Conservation (phyloP, 2,113 vertebrate genomes). For the Dermatemys mawii region DNA sequence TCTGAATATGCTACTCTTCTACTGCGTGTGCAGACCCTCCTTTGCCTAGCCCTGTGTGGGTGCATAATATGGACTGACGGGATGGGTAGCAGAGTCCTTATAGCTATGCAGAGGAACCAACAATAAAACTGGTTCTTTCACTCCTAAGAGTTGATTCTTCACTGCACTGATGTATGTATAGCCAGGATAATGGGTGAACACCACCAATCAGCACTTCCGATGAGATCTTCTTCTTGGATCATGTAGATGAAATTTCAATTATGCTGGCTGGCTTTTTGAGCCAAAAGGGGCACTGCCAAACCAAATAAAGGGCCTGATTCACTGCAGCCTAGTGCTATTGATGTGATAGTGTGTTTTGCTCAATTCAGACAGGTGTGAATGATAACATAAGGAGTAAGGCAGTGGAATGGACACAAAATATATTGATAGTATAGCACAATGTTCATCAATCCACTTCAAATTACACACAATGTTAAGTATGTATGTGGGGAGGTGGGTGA, state of each 20-base stretch:
- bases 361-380: neutral
- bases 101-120: neutral
- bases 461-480: neutral
- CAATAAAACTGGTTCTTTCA: neutral
- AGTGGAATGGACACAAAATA: neutral
- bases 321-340: neutral
- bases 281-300: fast-evolving
- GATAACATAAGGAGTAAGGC: neutral
- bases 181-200: neutral
- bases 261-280: neutral
- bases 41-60: neutral
- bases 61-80: neutral
- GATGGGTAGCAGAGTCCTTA: neutral
- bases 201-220: neutral
- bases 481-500: too few relatives aligned
- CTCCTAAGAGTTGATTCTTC: neutral
- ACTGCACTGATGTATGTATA: neutral
- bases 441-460: neutral
- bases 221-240: neutral
- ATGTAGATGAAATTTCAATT: neutral
- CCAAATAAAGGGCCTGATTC: neutral
- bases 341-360: neutral
- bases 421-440: neutral
- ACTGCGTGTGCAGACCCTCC: neutral
- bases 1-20: neutral